These are phyloP conservation scores for Nephila pilipes DNA, from an alignment of 1,140 invertebrate species.

Conservation along the genomic window DNA sequence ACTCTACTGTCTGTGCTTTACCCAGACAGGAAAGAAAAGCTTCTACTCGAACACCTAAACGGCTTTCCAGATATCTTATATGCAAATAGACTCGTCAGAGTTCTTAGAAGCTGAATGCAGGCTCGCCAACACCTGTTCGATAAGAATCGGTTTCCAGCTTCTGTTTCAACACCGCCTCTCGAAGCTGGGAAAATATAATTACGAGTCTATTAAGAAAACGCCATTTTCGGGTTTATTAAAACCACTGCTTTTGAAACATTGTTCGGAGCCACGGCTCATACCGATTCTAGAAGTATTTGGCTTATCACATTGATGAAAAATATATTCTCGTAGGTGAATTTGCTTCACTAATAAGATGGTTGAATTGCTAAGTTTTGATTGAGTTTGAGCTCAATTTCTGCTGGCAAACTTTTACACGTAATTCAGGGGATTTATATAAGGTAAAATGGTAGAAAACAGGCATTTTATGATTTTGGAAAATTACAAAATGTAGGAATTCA, in stretches of 20 bases:
- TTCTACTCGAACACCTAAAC: constrained; percentile 67
- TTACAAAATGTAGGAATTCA: too few species aligned
- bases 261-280: neutral
- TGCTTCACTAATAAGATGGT: neutral
- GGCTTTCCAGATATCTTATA: constrained; percentile 67
- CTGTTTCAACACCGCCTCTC: constrained; percentile 70
- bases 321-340: neutral
- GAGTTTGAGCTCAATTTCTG: neutral
- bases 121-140: constrained; percentile 67
- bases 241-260: constrained; percentile 53
- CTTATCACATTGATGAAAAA: neutral
- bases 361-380: neutral
- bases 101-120: constrained; percentile 64
- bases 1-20: neutral
- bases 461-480: too few species aligned
- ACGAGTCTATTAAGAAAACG: constrained; percentile 69
- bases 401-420: neutral
- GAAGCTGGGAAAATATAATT: constrained; percentile 76
- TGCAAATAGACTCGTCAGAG: constrained; percentile 65
- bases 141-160: constrained; percentile 52
- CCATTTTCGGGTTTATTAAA: constrained; percentile 63
- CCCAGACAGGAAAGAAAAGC: constrained; percentile 59
- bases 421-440: too few species aligned
- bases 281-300: neutral
- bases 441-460: too few species aligned